Evolutionary conservation across 2,888 invertebrate genomes (phyloP), one percentile per base, ranked within the genome.

Genomic region (Silvanus unidentatus): DNA sequence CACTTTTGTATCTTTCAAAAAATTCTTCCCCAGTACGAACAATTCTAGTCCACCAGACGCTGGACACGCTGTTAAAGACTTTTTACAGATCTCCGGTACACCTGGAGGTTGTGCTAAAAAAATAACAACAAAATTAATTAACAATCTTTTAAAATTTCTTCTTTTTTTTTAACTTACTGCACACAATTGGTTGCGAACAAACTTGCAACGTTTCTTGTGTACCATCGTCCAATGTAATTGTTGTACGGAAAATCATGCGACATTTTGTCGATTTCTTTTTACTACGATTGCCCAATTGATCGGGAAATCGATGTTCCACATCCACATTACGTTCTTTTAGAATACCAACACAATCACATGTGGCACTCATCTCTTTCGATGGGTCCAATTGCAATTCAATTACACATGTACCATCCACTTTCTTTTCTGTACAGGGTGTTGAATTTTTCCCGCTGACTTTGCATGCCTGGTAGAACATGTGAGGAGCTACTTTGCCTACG

Each of bases 401-500:
- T 47, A 95, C 85, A 55, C 89, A 88, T 1, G 95, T 96, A n/a
- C 95, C 95, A 59, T 95, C 93, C 42, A 94, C 81, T 67, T 91
- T 92, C 55, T 85, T 82, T 70, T 95, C 94, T 49, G 81, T 77
- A 73, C 95, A 95, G 0, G 90, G 88, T 1, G 94, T 95, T 8
- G 95, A 94, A 72, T 94, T 96, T 74, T 97, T 97, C 3, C 97
- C 96, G 47, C 90, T 89, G 1, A 97, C 96, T 51, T 92, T 86
- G 66, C 96, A 96, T 2, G 96, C 94, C 71, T 96, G 95, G 74
- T 97, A 97, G 73, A 96, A 96, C 84, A 96, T 93, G 71, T 97
- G 97, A 0, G 96, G 96, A 4, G 87, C 84, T 5, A 92, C 89
- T 47, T 89, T 82, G 0, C 93, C 95, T 39, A 88, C 79, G 68